Evolutionary conservation across 2,113 vertebrate genomes (phyloP).

Genomic region (Austrofundulus limnaeus): DNA sequence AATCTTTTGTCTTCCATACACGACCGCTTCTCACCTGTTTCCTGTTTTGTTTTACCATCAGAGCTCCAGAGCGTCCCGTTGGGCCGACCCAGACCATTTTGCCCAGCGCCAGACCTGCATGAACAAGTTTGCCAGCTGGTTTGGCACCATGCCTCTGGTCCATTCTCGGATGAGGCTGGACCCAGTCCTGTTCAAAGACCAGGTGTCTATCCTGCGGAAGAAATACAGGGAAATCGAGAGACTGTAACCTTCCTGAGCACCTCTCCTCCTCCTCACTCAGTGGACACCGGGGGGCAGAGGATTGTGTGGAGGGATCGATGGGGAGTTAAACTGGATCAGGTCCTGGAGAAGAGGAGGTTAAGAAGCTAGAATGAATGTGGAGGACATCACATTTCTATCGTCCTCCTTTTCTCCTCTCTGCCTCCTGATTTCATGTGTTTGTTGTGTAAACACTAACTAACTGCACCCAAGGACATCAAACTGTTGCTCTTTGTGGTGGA

Average conservation of each 20-base stretch:
- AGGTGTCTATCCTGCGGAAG: conserved; percentile 97
- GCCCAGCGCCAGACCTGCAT: conserved; percentile 99
- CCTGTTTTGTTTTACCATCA: conserved; percentile 54
- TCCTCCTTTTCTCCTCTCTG: conserved; percentile 15
- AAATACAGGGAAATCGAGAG: conserved; percentile 98
- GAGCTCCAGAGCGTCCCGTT: conserved; percentile 94
- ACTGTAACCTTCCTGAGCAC: conserved; percentile 82
- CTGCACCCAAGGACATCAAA: conserved; percentile 29
- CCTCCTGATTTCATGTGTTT: too few species aligned
- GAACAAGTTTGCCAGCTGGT: conserved; percentile 99
- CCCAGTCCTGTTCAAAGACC: conserved; percentile 98
- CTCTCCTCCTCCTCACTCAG: conserved; percentile 23
- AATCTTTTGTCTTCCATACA: not conserved
- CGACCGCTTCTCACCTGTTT: not conserved
- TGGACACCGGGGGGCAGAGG: conserved; percentile 23
- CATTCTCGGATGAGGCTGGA: conserved; percentile 98
- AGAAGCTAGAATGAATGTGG: conserved; percentile 22
- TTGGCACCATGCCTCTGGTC: conserved; percentile 98
- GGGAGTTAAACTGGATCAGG: conserved; percentile 13
- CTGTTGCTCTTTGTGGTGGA: conserved; percentile 19
- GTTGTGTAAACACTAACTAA: not conserved
- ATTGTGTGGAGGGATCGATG: conserved; percentile 15
- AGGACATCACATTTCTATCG: conserved; percentile 18
- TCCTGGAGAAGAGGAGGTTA: not conserved
- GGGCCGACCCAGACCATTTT: conserved; percentile 99